These are phyloP conservation scores for Neoniphon sammara DNA, from an alignment of 2,797 vertebrate species.

Conservation along the genomic window DNA sequence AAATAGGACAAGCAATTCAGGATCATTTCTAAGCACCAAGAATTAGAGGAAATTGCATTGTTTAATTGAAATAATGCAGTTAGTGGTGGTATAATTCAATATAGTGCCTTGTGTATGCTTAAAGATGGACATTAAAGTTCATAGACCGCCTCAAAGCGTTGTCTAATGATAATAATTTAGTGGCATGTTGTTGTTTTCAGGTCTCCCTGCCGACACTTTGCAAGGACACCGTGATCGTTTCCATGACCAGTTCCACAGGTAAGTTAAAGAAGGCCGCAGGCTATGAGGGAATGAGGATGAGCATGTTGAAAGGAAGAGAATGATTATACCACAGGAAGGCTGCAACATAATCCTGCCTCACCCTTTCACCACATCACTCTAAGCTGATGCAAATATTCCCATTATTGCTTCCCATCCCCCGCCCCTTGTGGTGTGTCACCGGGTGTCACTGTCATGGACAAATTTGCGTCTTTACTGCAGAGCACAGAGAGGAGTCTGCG, in stretches of 20 bases:
- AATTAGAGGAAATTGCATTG: not conserved
- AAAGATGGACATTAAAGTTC: not conserved
- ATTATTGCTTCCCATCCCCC: conserved; percentile 7
- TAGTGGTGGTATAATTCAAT: not conserved
- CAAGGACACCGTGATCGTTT: conserved; percentile 97
- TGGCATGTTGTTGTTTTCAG: conserved; percentile 72
- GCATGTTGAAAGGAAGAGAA: not conserved
- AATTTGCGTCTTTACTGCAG: not conserved
- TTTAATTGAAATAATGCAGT: not conserved
- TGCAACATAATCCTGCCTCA: conserved; percentile 49
- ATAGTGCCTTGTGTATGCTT: not conserved
- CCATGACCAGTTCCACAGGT: conserved; percentile 97
- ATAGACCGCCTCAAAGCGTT: not conserved
- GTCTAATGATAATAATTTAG: not conserved
- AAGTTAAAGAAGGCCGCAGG: conserved; percentile 34
- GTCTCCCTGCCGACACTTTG: conserved; percentile 93
- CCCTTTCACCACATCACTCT: conserved; percentile 27
- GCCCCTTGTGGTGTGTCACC: conserved; percentile 1
- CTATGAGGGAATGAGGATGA: not conserved
- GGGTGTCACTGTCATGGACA: not conserved
- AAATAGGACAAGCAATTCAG: not conserved
- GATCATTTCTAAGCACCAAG: not conserved
- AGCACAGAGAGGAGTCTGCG: conserved; percentile 9
- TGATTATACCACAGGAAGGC: conserved; percentile 5
- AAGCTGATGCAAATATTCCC: conserved; percentile 50